Evolutionary conservation across 1,140 invertebrate genomes (phyloP).

Genomic region (Tetraneura akinire): DNA sequence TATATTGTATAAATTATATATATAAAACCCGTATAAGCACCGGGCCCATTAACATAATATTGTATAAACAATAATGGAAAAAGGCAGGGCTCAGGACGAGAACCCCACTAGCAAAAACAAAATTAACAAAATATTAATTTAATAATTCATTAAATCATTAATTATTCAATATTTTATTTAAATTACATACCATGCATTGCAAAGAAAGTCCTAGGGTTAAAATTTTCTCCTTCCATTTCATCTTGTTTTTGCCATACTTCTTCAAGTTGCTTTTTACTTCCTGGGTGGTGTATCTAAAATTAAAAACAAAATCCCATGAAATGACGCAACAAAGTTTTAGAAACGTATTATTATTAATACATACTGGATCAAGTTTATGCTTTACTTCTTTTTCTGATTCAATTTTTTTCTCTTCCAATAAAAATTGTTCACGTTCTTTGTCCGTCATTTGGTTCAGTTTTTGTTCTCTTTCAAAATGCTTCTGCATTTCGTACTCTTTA

Average conservation of each 20-base stretch:
- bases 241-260: slow-evolving; percentile 99
- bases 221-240: slow-evolving; percentile 87
- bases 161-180: no score
- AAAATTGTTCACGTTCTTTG: slow-evolving; percentile 65
- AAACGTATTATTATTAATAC: neutral
- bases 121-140: no score
- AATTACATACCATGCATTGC: slow-evolving; percentile 78
- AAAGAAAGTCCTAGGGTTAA: slow-evolving; percentile 98
- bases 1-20: no score
- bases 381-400: slow-evolving; percentile 58
- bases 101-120: no score
- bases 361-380: slow-evolving; percentile 34
- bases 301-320: neutral
- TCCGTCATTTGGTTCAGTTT: slow-evolving; percentile 71
- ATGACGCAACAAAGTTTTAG: no score
- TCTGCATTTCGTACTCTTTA: slow-evolving; percentile 97
- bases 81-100: no score
- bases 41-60: no score
- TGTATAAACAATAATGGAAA: no score
- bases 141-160: no score
- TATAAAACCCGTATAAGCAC: no score
- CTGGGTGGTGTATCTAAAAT: slow-evolving; percentile 77
- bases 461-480: slow-evolving; percentile 85
- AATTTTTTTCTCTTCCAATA: slow-evolving; percentile 66
- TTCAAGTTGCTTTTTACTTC: slow-evolving; percentile 90